phyloP scores from a whole-genome alignment of 2,113 vertebrate genomes.

The Vanacampus margaritifer region DNA sequence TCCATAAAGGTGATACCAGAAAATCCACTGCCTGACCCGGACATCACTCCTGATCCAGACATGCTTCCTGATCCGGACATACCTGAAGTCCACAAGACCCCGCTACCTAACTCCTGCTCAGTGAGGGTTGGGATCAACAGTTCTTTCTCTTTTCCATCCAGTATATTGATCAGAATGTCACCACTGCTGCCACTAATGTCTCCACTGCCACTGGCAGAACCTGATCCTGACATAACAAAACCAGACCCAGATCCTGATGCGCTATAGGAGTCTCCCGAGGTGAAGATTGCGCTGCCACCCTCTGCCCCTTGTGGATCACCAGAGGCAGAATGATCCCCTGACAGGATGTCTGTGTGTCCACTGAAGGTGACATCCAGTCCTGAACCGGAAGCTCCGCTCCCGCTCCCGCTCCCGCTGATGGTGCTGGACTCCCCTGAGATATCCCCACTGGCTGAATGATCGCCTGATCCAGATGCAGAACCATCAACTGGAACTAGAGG shows the following conservation, averaged over 20 bases:
- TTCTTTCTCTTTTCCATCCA: conserved; percentile 70
- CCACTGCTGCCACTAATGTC: conserved; percentile 60
- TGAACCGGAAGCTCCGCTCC: conserved; percentile 53
- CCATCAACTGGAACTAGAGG: conserved; percentile 53
- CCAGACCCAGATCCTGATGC: conserved; percentile 40
- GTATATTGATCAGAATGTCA: conserved; percentile 68
- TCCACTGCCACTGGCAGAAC: conserved; percentile 35
- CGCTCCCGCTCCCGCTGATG: conserved; percentile 24
- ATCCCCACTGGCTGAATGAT: conserved; percentile 60
- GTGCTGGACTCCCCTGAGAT: conserved; percentile 48
- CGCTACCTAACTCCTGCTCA: conserved; percentile 78
- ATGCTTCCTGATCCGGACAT: conserved; percentile 17
- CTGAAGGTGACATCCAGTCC: conserved; percentile 42
- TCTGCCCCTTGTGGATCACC: conserved; percentile 48
- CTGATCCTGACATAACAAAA: conserved; percentile 65
- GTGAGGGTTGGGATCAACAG: conserved; percentile 44
- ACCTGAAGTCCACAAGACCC: conserved; percentile 25
- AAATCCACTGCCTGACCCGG: conserved; percentile 56
- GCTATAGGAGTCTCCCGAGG: conserved; percentile 45
- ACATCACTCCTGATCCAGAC: conserved; percentile 31
- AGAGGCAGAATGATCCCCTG: conserved; percentile 51
- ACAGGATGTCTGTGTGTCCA: conserved; percentile 28
- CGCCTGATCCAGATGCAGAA: conserved; percentile 56
- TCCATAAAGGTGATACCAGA: conserved; percentile 66
- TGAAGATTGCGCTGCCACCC: conserved; percentile 36